Evolutionary conservation across 2,888 invertebrate species (phyloP).

Genomic region (Mesoligia furuncula): DNA sequence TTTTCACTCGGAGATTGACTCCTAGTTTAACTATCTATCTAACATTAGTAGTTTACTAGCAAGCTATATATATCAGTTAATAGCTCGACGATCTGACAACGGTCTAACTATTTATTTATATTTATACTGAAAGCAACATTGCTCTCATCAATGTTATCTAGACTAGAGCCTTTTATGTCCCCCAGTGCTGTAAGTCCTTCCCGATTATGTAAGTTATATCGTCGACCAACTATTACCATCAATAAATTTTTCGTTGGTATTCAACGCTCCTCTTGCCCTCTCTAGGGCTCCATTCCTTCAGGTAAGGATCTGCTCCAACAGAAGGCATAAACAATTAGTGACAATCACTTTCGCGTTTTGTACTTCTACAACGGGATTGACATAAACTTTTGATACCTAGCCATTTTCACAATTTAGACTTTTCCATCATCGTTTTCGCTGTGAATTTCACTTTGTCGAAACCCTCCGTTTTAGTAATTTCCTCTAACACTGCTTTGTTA

Average conservation of each 20-base stretch:
- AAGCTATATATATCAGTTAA: not conserved
- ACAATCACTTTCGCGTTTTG: not conserved
- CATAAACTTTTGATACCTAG: not conserved
- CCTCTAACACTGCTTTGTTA: not conserved
- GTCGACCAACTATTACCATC: not conserved
- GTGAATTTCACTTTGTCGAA: not conserved
- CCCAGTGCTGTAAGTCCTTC: not conserved
- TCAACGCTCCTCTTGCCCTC: not conserved
- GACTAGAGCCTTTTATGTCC: too few relatives aligned
- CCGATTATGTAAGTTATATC: not conserved
- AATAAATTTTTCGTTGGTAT: not conserved
- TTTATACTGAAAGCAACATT: not conserved
- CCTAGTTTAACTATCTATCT: too few relatives aligned
- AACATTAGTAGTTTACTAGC: not conserved
- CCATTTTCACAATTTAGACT: not conserved
- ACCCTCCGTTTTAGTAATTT: not conserved
- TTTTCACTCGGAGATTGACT: not conserved
- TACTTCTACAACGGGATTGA: not conserved
- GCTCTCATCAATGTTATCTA: not conserved
- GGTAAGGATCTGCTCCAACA: not conserved
- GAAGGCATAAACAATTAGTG: not conserved
- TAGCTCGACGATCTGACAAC: not conserved
- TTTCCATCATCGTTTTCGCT: not conserved
- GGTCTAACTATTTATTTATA: too few relatives aligned
- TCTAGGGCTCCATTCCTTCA: too few relatives aligned